phyloP scores from a whole-genome alignment of 2,888 invertebrate genomes.

The Mycalesis mineus region DNA sequence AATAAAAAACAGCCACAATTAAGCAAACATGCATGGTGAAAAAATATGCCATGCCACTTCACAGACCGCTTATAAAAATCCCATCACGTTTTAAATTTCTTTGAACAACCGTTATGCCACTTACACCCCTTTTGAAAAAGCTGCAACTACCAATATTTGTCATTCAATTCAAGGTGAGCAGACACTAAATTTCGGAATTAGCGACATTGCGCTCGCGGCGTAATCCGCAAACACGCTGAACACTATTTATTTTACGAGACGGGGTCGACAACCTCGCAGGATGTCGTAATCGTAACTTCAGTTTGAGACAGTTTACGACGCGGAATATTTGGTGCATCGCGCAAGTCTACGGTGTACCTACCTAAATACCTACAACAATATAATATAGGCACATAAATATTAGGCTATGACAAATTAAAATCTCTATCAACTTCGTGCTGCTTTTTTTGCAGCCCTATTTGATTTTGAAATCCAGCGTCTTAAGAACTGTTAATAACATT shows the following conservation, averaged over 20 bases:
- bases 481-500: no score
- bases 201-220: conserved; percentile 2
- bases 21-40: no score
- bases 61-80: no score
- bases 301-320: conserved; percentile 27
- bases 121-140: neutral
- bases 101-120: neutral
- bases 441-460: no score
- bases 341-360: conserved; percentile 40
- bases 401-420: no score
- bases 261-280: conserved; percentile 40
- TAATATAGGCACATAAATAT: no score
- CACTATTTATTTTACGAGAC: conserved; percentile 2
- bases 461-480: no score
- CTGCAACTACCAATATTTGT: neutral
- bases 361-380: neutral
- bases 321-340: conserved; percentile 47
- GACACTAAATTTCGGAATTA: conserved; percentile 7
- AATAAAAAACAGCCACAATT: no score
- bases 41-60: no score
- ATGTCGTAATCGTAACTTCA: conserved; percentile 48
- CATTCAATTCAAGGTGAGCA: conserved; percentile 1
- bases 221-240: conserved; percentile 4
- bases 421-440: no score
- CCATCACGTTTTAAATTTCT: neutral